A percentile compares a stretch with the other conserved stretches of the same genome.
Evolutionary conservation across 2,113 vertebrate species (phyloP).

Genomic region (Oryzias curvinotus): DNA sequence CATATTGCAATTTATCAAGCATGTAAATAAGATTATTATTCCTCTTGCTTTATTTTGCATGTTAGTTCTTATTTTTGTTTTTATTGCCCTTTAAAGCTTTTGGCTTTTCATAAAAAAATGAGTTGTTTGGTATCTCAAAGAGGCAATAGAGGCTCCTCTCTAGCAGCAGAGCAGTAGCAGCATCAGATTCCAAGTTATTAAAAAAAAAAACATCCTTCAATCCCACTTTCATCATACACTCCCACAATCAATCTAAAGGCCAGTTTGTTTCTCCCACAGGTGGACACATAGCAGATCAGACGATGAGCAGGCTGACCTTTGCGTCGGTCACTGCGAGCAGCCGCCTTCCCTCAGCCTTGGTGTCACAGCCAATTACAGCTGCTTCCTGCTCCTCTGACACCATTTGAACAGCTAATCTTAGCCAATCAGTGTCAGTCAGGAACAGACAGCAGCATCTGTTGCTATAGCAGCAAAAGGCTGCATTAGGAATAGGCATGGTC

Average conservation of each 20-base stretch:
- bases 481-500: neutral
- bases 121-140: no score
- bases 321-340: constrained; percentile 4
- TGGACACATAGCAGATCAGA: neutral
- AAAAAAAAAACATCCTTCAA: neutral
- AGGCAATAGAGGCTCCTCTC: no score
- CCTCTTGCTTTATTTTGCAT: no score
- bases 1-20: no score
- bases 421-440: constrained; percentile 39
- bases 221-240: neutral
- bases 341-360: constrained; percentile 3
- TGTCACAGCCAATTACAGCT: constrained; percentile 32
- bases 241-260: neutral
- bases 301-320: constrained; percentile 25
- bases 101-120: no score
- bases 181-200: no score
- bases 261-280: neutral
- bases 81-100: no score
- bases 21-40: no score
- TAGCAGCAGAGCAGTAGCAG: no score
- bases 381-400: constrained; percentile 21
- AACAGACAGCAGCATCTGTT: constrained; percentile 23
- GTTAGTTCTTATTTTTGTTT: no score
- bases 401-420: constrained; percentile 19
- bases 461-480: constrained; percentile 29